These are phyloP conservation scores for Drosophila sp. DNA, from an alignment of 1,140 invertebrate species.

Conservation along the genomic window DNA sequence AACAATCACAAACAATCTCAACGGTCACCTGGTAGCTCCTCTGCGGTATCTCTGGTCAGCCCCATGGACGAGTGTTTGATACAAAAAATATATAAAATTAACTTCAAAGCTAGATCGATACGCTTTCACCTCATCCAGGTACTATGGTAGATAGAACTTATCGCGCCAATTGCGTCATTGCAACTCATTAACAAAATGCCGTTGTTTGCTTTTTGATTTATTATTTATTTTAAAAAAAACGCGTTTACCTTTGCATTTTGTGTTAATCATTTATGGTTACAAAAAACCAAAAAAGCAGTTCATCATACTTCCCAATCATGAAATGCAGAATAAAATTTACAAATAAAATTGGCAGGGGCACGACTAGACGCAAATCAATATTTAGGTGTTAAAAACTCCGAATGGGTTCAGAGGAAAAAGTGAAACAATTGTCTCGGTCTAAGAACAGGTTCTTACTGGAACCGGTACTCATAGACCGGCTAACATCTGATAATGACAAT, in stretches of 20 bases:
- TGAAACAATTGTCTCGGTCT: neutral
- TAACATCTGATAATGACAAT: conserved; percentile 32
- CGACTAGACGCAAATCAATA: conserved; percentile 19
- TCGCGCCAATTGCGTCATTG: conserved; percentile 62
- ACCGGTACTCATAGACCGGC: conserved; percentile 9
- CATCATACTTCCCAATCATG: neutral
- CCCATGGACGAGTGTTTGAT: conserved; percentile 24
- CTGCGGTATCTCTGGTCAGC: conserved; percentile 44
- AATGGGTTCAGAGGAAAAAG: conserved; percentile 2
- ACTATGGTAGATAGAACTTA: conserved; percentile 35
- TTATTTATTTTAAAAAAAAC: conserved; percentile 41
- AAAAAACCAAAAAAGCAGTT: conserved; percentile 9
- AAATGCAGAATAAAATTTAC: neutral
- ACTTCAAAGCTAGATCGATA: conserved; percentile 57
- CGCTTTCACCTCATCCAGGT: conserved; percentile 23
- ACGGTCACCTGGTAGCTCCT: conserved; percentile 32
- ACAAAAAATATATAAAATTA: conserved; percentile 3
- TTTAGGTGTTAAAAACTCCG: conserved; percentile 32
- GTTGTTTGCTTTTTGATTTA: conserved; percentile 40
- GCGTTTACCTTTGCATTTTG: conserved; percentile 15
- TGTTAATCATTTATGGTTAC: conserved; percentile 17
- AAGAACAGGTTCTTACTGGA: conserved; percentile 49
- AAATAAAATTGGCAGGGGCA: conserved; percentile 2
- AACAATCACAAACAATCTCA: conserved; percentile 57
- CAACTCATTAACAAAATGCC: conserved; percentile 40